Evolutionary conservation across 2,113 vertebrate genomes (phyloP).

Genomic region (Notiomystis cincta): DNA sequence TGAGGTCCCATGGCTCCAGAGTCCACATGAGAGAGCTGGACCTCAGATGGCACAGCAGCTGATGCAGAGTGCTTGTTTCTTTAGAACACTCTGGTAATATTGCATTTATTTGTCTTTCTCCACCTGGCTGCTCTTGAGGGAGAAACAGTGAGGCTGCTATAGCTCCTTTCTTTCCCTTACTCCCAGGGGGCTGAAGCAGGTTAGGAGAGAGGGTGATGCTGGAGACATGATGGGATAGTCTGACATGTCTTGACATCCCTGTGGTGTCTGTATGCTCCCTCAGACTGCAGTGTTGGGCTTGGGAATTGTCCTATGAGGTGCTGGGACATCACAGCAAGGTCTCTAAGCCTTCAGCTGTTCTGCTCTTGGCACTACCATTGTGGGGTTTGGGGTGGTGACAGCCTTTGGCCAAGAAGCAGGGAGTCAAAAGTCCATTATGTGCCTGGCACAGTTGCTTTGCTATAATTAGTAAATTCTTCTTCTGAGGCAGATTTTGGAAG

Average conservation of each 20-base stretch:
- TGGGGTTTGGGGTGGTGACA: not conserved
- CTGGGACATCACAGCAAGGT: not conserved
- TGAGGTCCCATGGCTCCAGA: not conserved
- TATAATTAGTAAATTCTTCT: not conserved
- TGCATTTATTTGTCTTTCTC: not conserved
- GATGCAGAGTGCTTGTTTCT: not conserved
- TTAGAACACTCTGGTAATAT: not conserved
- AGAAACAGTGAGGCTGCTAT: not conserved
- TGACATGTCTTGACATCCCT: not conserved
- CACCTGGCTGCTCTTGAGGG: not conserved
- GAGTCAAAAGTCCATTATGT: slow-evolving; percentile 19
- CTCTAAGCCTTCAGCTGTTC: not conserved
- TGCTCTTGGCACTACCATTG: not conserved
- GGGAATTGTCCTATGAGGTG: not conserved
- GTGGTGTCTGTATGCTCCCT: not conserved
- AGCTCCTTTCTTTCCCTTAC: not conserved
- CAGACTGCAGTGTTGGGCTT: not conserved
- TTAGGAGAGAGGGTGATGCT: not conserved
- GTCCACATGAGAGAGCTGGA: not conserved
- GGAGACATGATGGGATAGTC: not conserved
- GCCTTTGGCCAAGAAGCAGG: not conserved
- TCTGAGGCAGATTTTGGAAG: slow-evolving; percentile 5
- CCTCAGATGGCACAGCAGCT: not conserved
- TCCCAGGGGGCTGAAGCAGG: not conserved
- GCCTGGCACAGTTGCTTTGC: not conserved